Conservation (phyloP, 2,797 vertebrate species). For the Parambassis ranga region DNA sequence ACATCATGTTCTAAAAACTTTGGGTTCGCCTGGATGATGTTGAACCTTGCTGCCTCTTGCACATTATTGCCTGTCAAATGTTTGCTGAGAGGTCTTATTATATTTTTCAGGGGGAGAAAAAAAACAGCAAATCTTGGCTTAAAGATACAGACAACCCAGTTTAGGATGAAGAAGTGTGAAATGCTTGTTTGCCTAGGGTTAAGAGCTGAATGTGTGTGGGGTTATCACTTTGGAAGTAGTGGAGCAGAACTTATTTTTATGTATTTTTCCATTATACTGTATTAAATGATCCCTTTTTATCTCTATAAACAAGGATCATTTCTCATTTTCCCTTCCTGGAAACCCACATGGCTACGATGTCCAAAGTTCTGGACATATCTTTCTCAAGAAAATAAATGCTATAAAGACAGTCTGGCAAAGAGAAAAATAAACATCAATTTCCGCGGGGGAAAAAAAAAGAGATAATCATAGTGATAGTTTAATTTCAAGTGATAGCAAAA, state of each 20-base stretch:
- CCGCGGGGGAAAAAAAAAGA: background rate
- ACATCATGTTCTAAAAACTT: slow-evolving; percentile 17
- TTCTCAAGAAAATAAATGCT: slow-evolving; percentile 11
- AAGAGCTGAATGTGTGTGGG: background rate
- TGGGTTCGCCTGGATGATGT: slow-evolving; percentile 12
- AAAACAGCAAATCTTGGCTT: slow-evolving; percentile 16
- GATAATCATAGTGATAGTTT: slow-evolving; percentile 18
- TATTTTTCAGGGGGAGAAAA: slow-evolving; percentile 12
- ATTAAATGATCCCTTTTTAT: background rate
- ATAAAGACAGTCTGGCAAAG: background rate
- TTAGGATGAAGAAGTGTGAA: slow-evolving; percentile 24
- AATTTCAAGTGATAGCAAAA: slow-evolving; percentile 17
- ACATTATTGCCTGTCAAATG: slow-evolving; percentile 26
- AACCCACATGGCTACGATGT: background rate
- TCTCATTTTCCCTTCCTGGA: background rate
- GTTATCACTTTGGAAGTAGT: background rate
- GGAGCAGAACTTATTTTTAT: background rate
- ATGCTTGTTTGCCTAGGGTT: background rate
- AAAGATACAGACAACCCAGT: slow-evolving; percentile 29
- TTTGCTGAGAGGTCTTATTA: slow-evolving; percentile 24
- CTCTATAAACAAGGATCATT: background rate
- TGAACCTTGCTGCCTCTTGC: slow-evolving; percentile 26
- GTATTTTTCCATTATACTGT: slow-evolving; percentile 4
- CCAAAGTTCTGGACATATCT: background rate
- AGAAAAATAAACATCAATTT: background rate